A percentile compares a stretch with the other conserved stretches of the same genome.
These are phyloP conservation scores for Acomys russatus DNA, from an alignment of 2,797 vertebrate genomes.

Conservation along the genomic window DNA sequence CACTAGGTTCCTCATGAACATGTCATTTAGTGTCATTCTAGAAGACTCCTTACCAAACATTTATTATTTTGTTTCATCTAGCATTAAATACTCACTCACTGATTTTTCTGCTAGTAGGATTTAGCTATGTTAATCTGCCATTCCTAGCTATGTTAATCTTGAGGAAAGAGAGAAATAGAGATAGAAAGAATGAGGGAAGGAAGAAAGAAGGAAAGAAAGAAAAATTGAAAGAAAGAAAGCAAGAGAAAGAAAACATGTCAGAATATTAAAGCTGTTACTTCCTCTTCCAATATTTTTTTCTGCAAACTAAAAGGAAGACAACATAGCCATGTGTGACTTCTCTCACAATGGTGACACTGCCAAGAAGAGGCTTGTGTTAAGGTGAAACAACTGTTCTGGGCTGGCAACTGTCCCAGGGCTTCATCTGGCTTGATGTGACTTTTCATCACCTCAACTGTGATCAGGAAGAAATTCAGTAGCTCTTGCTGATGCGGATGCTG, in stretches of 20 bases:
- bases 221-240: neutral
- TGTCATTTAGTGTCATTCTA: neutral
- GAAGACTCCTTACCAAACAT: neutral
- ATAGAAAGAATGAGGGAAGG: neutral
- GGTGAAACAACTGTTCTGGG: conserved; percentile 79
- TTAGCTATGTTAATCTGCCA: neutral
- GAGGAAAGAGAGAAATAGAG: neutral
- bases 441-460: conserved; percentile 83
- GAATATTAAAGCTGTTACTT: conserved; percentile 37
- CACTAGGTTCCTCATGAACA: neutral
- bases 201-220: neutral
- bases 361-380: conserved; percentile 74
- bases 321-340: conserved; percentile 74
- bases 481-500: conserved; percentile 56
- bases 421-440: conserved; percentile 74
- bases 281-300: neutral
- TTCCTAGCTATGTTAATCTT: neutral
- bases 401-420: conserved; percentile 78
- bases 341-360: conserved; percentile 58
- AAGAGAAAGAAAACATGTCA: neutral
- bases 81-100: neutral
- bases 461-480: conserved; percentile 70
- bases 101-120: neutral
- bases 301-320: neutral
- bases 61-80: conserved; percentile 2